Evolutionary conservation across 2,113 vertebrate genomes (phyloP).

Genomic region (Lophotis ruficrista): DNA sequence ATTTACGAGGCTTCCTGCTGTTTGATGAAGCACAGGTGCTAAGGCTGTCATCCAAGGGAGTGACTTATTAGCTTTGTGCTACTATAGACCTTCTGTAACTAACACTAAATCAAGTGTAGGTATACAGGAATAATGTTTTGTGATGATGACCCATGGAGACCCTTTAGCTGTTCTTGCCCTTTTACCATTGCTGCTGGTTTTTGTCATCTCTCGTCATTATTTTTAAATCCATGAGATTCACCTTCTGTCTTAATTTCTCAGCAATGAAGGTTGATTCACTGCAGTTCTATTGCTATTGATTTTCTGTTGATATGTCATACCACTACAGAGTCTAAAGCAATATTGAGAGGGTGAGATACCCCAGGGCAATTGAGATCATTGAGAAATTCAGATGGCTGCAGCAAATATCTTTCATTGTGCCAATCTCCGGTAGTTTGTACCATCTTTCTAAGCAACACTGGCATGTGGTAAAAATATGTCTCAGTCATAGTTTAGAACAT

Average conservation of each 20-base stretch:
- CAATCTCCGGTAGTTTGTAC: slow-evolving; percentile 4
- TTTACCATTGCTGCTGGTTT: slow-evolving; percentile 59
- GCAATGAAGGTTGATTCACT: slow-evolving; percentile 46
- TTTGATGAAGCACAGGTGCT: slow-evolving; percentile 73
- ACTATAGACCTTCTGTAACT: slow-evolving; percentile 63
- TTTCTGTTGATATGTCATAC: slow-evolving; percentile 66
- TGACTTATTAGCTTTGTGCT: slow-evolving; percentile 70
- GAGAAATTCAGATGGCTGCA: slow-evolving; percentile 56
- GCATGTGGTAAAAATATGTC: slow-evolving; percentile 57
- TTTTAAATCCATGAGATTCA: slow-evolving; percentile 68
- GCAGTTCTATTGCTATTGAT: slow-evolving; percentile 71
- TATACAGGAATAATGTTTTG: slow-evolving; percentile 74
- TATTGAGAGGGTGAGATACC: slow-evolving; percentile 42
- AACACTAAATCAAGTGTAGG: slow-evolving; percentile 73
- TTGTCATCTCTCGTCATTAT: slow-evolving; percentile 70
- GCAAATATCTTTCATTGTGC: slow-evolving; percentile 43
- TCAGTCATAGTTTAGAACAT: slow-evolving; percentile 28
- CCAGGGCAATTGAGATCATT: slow-evolving; percentile 41
- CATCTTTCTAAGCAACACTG: slow-evolving; percentile 36
- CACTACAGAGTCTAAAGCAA: slow-evolving; percentile 55
- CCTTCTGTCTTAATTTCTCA: slow-evolving; percentile 74
- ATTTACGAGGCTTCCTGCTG: slow-evolving; percentile 70
- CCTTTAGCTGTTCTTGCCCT: slow-evolving; percentile 70
- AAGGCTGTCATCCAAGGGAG: slow-evolving; percentile 56
- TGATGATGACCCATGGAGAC: slow-evolving; percentile 64